phyloP scores from a whole-genome alignment of 35 echinoderm and acorn worm genomes.

The Hemicentrotus pulcherrimus region DNA sequence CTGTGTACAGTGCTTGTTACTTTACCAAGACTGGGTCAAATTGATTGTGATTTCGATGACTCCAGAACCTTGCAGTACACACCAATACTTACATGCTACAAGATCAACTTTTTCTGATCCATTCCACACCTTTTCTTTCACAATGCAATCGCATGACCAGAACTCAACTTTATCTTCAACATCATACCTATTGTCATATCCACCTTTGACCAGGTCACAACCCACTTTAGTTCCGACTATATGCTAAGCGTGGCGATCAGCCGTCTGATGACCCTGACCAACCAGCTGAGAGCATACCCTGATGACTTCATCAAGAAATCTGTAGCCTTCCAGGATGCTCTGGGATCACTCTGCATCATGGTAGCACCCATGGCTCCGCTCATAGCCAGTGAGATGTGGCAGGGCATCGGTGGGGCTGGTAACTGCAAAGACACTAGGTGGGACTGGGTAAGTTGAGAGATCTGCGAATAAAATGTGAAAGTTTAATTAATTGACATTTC shows the following conservation, averaged over 20 bases:
- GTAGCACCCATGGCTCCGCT: constrained; percentile 89
- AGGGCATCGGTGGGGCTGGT: constrained; percentile 47
- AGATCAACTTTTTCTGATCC: too few species aligned
- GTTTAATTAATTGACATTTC: neutral
- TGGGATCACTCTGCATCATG: constrained; percentile 80
- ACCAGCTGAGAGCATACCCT: constrained; percentile 58
- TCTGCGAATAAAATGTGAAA: neutral
- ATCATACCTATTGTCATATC: neutral
- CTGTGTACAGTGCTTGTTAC: too few species aligned
- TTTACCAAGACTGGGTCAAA: too few species aligned
- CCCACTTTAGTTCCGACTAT: constrained; percentile 70
- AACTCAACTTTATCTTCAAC: neutral
- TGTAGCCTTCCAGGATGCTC: constrained; percentile 62
- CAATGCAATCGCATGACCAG: too few species aligned
- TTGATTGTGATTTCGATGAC: too few species aligned
- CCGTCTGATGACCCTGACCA: constrained; percentile 82
- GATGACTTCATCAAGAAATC: constrained; percentile 57
- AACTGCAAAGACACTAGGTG: neutral
- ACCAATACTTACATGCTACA: too few species aligned
- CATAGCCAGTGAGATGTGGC: constrained; percentile 81
- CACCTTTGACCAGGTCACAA: constrained; percentile 63
- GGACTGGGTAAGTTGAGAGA: constrained; percentile 53
- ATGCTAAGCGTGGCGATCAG: constrained; percentile 87
- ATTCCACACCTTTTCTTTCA: too few species aligned
- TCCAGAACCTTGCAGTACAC: too few species aligned